Base-by-base conservation (phyloP, 2,888 invertebrate genomes). In the Diachrysia chrysitis region DNA sequence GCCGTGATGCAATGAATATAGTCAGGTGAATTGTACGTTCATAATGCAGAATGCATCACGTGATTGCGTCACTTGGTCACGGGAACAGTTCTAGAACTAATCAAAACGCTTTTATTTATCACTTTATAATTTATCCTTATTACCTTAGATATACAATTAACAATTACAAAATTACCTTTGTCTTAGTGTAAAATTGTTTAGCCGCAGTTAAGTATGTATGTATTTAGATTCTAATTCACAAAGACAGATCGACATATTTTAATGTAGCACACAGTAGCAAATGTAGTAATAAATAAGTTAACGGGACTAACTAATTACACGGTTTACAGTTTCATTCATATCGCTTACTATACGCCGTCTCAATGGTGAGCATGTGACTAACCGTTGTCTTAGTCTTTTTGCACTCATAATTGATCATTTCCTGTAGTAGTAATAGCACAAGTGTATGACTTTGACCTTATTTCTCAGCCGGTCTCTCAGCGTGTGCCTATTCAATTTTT, bases 1-100 rank as follows among this genome's bases (percentile, higher is more conserved):
- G 94, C 89, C 92, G 87, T 92, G 92, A 91, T 92, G 93, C 91
- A 93, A 92, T 91, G 35, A 76, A 71, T 76, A 86, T 84, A 86
- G 87, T 87, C 87, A 89, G 86, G 89, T 90, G 88, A 87, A 88
- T 87, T 89, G 89, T 87, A 87, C 85, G 85, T 86, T 85, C 78
- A 83, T 42, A 42, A 42, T 81, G 83, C 88, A 86, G 87, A 87
- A 88, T 92, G 89, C 90, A 91, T 87, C 86, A 87, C 83, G 83
- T 84, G 86, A 89, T 93, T 92, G 86, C 90, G 83, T 92, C 87
- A 89, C 81, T 78, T 77, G 76, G 75, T 78, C 83, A 77, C 79
- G 82, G 82, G 73, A 63, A 63, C 48, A 65, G 63, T 60, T 66
- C 53, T 72, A 61, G 63, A 23, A 19, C 62, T 66, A 51, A 16